Percentiles rank a stretch among this genome's conserved stretches.
phyloP scores from a whole-genome alignment of 2,113 vertebrate genomes.

The Hemibagrus wyckioides region DNA sequence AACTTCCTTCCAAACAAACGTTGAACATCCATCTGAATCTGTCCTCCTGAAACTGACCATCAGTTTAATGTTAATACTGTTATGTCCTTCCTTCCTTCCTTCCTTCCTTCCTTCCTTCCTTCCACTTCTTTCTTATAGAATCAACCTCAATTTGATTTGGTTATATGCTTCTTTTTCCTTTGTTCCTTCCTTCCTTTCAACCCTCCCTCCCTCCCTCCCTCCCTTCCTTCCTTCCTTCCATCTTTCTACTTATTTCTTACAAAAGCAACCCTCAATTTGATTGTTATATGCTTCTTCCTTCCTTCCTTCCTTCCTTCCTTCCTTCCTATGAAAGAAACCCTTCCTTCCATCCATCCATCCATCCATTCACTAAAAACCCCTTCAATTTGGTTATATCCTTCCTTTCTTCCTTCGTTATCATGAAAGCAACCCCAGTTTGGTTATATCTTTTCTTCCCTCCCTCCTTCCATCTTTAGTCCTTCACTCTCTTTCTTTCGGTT shows the following conservation, averaged over 20 bases:
- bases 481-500: neutral
- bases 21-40: neutral
- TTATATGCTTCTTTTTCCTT: neutral
- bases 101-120: neutral
- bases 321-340: neutral
- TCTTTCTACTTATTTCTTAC: neutral
- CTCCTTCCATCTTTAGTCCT: constrained; percentile 1
- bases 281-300: no score
- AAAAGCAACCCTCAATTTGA: neutral
- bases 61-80: neutral
- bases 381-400: neutral
- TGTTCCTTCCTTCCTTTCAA: neutral
- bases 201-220: neutral
- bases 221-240: neutral
- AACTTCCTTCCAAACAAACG: neutral
- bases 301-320: neutral
- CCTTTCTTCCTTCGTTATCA: neutral
- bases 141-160: neutral
- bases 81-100: neutral
- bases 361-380: no score
- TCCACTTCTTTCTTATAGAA: no score
- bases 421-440: neutral
- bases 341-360: neutral
- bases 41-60: neutral
- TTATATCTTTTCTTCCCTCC: neutral